Conservation (phyloP, 2,888 invertebrate species). For the Taphrorychus bicolor region DNA sequence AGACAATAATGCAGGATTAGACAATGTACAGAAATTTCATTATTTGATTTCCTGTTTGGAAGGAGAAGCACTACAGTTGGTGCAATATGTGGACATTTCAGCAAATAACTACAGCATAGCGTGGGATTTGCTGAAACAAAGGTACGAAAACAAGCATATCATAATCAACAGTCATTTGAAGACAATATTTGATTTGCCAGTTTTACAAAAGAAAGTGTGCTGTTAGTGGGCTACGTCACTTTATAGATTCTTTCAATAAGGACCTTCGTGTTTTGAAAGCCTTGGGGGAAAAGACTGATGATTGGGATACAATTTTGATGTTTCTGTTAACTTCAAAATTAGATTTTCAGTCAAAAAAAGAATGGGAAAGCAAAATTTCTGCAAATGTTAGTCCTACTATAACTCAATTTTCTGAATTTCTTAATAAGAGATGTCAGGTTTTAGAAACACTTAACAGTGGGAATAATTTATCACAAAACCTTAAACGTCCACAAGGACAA, state of each 20-base stretch:
- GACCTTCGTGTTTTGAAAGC: neutral
- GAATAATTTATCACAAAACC: too few relatives aligned
- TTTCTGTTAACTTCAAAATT: slow-evolving; percentile 6
- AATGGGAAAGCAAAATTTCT: slow-evolving; percentile 3
- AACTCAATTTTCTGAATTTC: too few relatives aligned
- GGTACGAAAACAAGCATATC: too few relatives aligned
- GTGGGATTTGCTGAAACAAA: neutral
- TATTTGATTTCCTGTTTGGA: too few relatives aligned
- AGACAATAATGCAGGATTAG: too few relatives aligned
- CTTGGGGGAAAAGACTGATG: neutral
- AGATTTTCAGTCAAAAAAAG: slow-evolving; percentile 1
- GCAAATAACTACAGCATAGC: neutral
- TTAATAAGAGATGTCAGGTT: too few relatives aligned
- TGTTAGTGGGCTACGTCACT: neutral
- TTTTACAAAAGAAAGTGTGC: neutral
- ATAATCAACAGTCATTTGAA: too few relatives aligned
- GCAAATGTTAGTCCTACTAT: neutral
- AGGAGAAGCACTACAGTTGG: too few relatives aligned
- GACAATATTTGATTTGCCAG: neutral
- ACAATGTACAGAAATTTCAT: too few relatives aligned
- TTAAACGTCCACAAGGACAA: too few relatives aligned
- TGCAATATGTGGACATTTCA: neutral
- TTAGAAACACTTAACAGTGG: too few relatives aligned
- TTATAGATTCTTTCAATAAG: neutral
- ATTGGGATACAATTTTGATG: slow-evolving; percentile 7